A percentile compares a stretch with the other conserved stretches of the same genome.
phyloP scores from a whole-genome alignment of 1,140 invertebrate species.

The Lepidurus couesii region DNA sequence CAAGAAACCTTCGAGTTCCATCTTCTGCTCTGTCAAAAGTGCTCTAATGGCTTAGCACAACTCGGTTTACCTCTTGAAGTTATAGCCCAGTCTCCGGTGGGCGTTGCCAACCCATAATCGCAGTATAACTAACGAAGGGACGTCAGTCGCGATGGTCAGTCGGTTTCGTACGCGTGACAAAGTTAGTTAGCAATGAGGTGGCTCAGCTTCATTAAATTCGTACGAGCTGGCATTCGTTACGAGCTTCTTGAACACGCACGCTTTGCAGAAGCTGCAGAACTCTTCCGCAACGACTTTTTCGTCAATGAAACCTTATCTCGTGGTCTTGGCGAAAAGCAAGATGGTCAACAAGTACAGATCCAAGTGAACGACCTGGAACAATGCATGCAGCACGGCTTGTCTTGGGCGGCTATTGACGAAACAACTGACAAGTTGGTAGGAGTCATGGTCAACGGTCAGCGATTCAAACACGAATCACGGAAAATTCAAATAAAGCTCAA shows the following conservation, averaged over 20 bases:
- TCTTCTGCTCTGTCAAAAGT: too few relatives aligned
- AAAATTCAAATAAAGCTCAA: neutral
- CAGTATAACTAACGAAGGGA: too few relatives aligned
- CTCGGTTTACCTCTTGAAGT: too few relatives aligned
- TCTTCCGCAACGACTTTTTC: neutral
- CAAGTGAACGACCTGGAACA: slow-evolving; percentile 5
- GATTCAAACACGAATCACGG: neutral
- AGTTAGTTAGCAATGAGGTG: neutral
- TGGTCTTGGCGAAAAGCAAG: neutral
- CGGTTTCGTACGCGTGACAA: neutral
- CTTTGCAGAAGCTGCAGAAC: neutral
- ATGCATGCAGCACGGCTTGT: neutral
- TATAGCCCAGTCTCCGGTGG: too few relatives aligned
- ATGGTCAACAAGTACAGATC: neutral
- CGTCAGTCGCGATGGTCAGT: too few relatives aligned
- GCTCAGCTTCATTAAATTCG: neutral
- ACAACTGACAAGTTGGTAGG: neutral
- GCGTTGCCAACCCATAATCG: too few relatives aligned
- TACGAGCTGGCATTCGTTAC: slow-evolving; percentile 4
- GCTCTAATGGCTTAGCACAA: too few relatives aligned
- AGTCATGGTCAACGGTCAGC: neutral
- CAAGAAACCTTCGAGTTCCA: too few relatives aligned
- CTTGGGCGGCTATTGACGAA: slow-evolving; percentile 1
- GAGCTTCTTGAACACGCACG: neutral
- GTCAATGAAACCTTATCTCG: neutral